A percentile compares a stretch with the other conserved stretches of the same genome.
phyloP scores from a whole-genome alignment of 2,113 vertebrate genomes.

The Oceanodroma tethys region DNA sequence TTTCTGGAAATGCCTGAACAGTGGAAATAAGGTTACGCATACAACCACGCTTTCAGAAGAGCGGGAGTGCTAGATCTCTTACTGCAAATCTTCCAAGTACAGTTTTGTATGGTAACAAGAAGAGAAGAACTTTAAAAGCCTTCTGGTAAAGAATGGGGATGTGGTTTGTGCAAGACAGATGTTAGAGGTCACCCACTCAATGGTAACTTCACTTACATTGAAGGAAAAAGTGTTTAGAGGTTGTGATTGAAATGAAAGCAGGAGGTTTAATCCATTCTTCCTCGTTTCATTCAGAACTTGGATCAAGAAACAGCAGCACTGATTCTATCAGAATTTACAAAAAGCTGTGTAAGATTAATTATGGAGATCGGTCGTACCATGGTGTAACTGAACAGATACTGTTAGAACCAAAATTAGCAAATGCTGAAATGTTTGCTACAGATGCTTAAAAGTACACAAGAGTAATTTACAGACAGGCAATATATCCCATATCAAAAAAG shows the following conservation, averaged over 20 bases:
- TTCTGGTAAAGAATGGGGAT: background rate
- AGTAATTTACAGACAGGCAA: background rate
- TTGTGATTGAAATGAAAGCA: background rate
- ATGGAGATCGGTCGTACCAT: rapidly evolving
- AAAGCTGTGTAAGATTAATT: background rate
- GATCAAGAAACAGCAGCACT: background rate
- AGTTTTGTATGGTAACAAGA: background rate
- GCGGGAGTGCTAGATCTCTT: background rate
- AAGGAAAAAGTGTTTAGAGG: background rate
- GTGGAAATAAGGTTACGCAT: background rate
- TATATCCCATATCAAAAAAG: background rate
- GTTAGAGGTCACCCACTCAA: background rate
- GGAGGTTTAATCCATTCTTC: background rate
- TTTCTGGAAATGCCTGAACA: background rate
- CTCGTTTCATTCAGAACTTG: background rate
- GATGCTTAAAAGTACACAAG: background rate
- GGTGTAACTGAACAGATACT: background rate
- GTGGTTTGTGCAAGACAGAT: background rate
- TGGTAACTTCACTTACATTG: background rate
- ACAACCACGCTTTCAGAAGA: background rate
- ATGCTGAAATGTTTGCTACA: background rate
- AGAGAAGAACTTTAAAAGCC: background rate
- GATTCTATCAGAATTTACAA: background rate
- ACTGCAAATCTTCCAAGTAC: background rate
- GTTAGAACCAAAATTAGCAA: background rate